Base-by-base conservation (phyloP, 1,140 invertebrate genomes). In the Asobara japonica region DNA sequence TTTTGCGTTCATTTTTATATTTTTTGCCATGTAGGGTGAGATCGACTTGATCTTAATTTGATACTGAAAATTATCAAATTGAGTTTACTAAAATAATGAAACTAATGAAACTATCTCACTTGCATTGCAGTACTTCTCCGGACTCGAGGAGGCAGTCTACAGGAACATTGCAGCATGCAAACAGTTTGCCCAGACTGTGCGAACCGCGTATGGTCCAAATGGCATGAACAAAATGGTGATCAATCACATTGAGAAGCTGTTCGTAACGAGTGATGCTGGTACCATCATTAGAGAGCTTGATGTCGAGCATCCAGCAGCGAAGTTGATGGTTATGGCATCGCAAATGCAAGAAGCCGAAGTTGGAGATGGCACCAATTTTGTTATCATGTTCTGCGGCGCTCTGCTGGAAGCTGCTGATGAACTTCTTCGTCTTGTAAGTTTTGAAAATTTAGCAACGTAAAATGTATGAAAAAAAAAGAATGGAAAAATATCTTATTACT, bases 201-300 rank as follows among this genome's bases (percentile, higher is more conserved):
- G 93, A 71, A 96, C 97, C 33, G 95, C 97, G 10, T 99, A 98
- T 89, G 98, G 98, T 0, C 98, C 98, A 16, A 98, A 94, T 91
- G 98, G 98, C 16, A 98, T 99, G 94, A 99, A 99, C 85, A 99
- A 99, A 90, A 99, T 99, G 94, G 93, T 99, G 6, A 99, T 99
- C 33, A 99, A 99, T 88, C 97, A 99, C 82, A 90, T 99, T 75
- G 98, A 99, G 80, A 99, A 99, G 83, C 90, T 99, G 69, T 99
- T 99, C 89, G 95, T 99, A 1, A 99, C 98, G 0, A 99, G 96
- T 88, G 98, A 99, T 91, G 98, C 98, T 45, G 98, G 96, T 0
- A 99, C 98, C 0, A 99, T 99, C 69, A 95, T 99, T 66, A 92
- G 93, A 75, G 97, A 99, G 85, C 86, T 99, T 13, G 97, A 99